Percentiles rank a stretch among this genome's conserved stretches.
Conservation (phyloP, 2,888 invertebrate species). For the Spodoptera exigua region DNA sequence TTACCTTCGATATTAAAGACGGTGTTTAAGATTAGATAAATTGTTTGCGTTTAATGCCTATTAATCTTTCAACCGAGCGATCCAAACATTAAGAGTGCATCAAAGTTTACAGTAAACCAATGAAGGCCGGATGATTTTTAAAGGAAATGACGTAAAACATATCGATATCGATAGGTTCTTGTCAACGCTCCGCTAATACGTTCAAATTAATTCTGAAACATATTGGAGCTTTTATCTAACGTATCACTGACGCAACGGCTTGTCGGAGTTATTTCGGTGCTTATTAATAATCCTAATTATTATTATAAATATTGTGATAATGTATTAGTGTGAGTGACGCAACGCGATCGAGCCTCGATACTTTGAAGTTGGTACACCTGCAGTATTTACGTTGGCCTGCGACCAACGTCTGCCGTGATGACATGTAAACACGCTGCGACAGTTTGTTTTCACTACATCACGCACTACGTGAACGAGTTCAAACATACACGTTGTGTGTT, state of each 20-base stretch:
- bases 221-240: constrained; percentile 47
- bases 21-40: constrained; percentile 41
- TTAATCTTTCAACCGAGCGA: constrained; percentile 54
- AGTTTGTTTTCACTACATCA: constrained; percentile 59
- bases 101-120: constrained; percentile 49
- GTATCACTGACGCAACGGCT: constrained; percentile 44
- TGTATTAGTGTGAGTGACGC: constrained; percentile 32
- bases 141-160: constrained; percentile 48
- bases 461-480: constrained; percentile 44
- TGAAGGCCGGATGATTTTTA: constrained; percentile 49
- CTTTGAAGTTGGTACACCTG: constrained; percentile 65
- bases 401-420: constrained; percentile 52
- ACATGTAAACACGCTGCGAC: constrained; percentile 53
- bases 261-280: constrained; percentile 30
- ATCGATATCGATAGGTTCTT: constrained; percentile 29
- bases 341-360: constrained; percentile 20
- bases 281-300: constrained; percentile 37
- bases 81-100: constrained; percentile 48
- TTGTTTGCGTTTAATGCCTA: constrained; percentile 48
- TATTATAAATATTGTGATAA: constrained; percentile 44
- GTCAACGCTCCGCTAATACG: constrained; percentile 21
- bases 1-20: constrained; percentile 42
- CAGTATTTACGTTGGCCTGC: constrained; percentile 66
- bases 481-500: constrained; percentile 54
- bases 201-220: constrained; percentile 42